Evolutionary conservation across 1,140 invertebrate genomes (phyloP), one percentile per base, ranked within the genome.

Genomic region (Drosophila navojoa): DNA sequence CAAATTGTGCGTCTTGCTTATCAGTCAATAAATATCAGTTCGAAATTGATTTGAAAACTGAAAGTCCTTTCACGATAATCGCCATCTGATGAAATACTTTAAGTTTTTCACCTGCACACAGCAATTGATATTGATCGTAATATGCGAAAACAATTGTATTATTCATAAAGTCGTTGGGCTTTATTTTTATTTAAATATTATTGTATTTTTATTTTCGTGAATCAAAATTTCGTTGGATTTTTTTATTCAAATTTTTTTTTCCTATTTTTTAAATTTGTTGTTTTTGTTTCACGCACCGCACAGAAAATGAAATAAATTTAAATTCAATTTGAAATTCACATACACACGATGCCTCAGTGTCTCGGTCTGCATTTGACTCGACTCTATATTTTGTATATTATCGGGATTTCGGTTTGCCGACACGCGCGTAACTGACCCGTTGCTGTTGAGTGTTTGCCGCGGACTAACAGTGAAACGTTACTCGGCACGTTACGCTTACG

Each of bases 351-450:
- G 66, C 50, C 58, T 57, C 22, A 49, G 35, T 58, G 58, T 75
- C 52, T 75, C 53, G 67, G 50, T 61, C 52, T 68, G 66, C 71
- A 63, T 25, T 57, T 57, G 66, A 38, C 59, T 73, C 49, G 66
- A 75, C 52, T 68, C 68, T 76, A 78, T 70, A 54, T 71, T 75
- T 53, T 61, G 35, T 49, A 47, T 49, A 16, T 45, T 15, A 5
- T 16, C 42, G 44, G 40, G 63, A 40, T 55, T 84, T 59, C 63
- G 60, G 68, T 69, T 84, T 73, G 68, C 68, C 80, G 76, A 84
- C 69, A 84, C 62, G 74, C 72, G 71, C 80, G 72, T 76, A 50
- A 67, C 59, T 70, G 79, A 79, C 69, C 76, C 78, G 78, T 81
- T 76, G 71, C 71, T 67, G 71, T 82, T 70, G 75, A 81, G 60